These are phyloP conservation scores for Scaptomyza hsui DNA, from an alignment of 1,140 invertebrate species.

Conservation along the genomic window DNA sequence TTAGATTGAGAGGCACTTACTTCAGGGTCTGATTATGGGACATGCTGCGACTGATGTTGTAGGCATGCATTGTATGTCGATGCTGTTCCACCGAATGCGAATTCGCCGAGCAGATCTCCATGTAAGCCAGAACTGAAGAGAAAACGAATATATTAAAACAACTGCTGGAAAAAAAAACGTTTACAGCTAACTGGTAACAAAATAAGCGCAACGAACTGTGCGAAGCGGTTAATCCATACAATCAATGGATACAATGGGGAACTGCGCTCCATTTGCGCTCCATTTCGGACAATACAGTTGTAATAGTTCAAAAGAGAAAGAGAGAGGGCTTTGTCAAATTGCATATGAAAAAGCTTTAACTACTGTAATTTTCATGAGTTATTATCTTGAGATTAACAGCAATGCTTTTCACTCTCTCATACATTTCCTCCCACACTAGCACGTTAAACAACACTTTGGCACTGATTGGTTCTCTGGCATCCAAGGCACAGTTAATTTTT, in stretches of 20 bases:
- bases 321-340: too few relatives aligned
- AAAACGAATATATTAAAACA: slow-evolving; percentile 9
- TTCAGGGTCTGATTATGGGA: slow-evolving; percentile 83
- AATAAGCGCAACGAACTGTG: slow-evolving; percentile 19
- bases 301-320: neutral
- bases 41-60: slow-evolving; percentile 86
- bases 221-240: slow-evolving; percentile 3
- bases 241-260: neutral
- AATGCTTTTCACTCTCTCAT: too few relatives aligned
- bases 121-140: slow-evolving; percentile 94
- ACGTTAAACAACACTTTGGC: too few relatives aligned
- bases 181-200: neutral
- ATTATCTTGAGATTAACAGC: too few relatives aligned
- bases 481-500: too few relatives aligned
- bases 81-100: slow-evolving; percentile 84
- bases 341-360: too few relatives aligned
- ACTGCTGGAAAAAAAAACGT: neutral
- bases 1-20: too few relatives aligned
- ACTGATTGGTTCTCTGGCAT: too few relatives aligned
- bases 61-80: slow-evolving; percentile 91
- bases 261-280: slow-evolving; percentile 15
- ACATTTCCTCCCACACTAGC: too few relatives aligned
- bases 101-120: slow-evolving; percentile 95
- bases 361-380: too few relatives aligned
- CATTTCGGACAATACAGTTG: too few relatives aligned